Evolutionary conservation across 1,140 invertebrate genomes (phyloP), one percentile per base, ranked within the genome.

Genomic region (Drosophila rhopaloa): DNA sequence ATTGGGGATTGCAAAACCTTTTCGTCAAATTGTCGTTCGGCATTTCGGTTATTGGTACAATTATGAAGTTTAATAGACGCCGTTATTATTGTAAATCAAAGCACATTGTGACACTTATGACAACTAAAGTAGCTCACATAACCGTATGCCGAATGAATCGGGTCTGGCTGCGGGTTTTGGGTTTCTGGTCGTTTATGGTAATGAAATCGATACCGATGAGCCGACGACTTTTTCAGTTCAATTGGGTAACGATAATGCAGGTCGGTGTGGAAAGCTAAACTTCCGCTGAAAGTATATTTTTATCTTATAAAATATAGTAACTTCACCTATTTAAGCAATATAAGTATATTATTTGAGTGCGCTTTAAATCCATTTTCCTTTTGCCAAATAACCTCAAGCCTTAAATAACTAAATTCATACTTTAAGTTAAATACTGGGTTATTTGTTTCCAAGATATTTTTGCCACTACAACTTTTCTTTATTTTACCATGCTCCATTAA

Each of bases 51-150:
- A 88, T 88, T 84, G 84, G 72, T 89, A 84, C 85, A 89, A 89
- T 89, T 89, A 89, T 89, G 77, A 89, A 89, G 84, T 89, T 79
- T 89, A 89, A 89, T 89, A 89, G 84, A 75, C 84, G 80, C 44
- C 58, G 61, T 66, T 89, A 89, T 84, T 89, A 68, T 89, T 89
- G 80, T 89, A 89, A 89, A 89, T 89, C 84, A 89, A 81, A 79
- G 59, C 84, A 89, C 76, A 89, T 81, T 89, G 84, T 89, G 84
- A 89, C 84, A 89, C 84, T 89, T 89, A 89, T 89, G 84, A 89
- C 84, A 89, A 89, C 73, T 84, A 74, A 89, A 89, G 84, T 89
- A 80, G 84, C 84, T 71, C 84, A 84, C 84, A 89, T 89, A 89
- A 89, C 84, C 66, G 84, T 89, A 81, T 63, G 40, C 41, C 16